Base-by-base conservation (phyloP, 1,140 invertebrate species). In the Drosophila tani region DNA sequence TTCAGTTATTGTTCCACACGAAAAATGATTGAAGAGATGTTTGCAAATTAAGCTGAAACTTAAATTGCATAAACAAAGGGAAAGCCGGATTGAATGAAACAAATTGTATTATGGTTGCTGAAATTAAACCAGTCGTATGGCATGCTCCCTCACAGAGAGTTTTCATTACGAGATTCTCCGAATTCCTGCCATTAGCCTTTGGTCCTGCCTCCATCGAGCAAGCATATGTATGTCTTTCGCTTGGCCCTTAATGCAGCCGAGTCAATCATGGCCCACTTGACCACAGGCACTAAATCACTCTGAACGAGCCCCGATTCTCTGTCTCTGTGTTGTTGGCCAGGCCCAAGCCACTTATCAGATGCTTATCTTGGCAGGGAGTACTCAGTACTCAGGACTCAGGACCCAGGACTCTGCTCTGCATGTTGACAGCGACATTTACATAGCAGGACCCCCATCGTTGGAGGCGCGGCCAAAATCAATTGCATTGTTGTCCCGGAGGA, bases 261-360 rank as follows among this genome's bases (percentile, higher is more conserved):
- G 84, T 87, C 84, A 88, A 87, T 87, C 84, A 88, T 78, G 60
- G 71, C 57, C 80, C 83, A 87, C 83, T 87, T 87, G 83, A 87
- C 84, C 84, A 78, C 81, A 79, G 76, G 71, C 84, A 81, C 84
- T 87, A 88, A 87, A 87, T 87, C 84, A 87, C 81, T 81, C 65
- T 88, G 65, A 88, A 84, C 71, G 84, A 71, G 70, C 57, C 68
- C 67, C 69, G 60, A 55, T 64, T 74, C 83, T 69, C 56, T n/a
- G n/a, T 60, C 41, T 59, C n/a, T 64, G 56, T 55, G 51, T 19
- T 55, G 32, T 21, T 38, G 41, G 43, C 66, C 46, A 41, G 49
- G 71, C 38, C 62, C 12, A 21, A 51, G 60, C 67, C 80, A 86
- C 84, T 86, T 83, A 86, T 87, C 82, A 73, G 79, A 81, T 87